Percentiles rank a stretch among this genome's conserved stretches.
These are phyloP conservation scores for Stenotaenia linearis DNA, from an alignment of 2,888 invertebrate species.

Conservation along the genomic window DNA sequence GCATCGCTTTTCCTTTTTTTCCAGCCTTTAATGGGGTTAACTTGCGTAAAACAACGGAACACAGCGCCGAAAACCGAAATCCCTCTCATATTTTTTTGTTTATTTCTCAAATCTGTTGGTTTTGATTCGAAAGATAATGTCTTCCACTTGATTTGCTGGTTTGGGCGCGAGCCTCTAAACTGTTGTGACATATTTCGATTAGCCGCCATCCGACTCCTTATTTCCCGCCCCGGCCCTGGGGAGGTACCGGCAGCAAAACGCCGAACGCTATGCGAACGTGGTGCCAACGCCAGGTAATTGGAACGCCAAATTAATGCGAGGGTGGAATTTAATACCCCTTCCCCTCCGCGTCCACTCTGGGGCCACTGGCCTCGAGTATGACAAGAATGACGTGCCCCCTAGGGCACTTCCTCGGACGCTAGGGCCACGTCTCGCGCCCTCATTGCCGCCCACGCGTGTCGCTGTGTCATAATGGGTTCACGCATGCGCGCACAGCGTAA, in stretches of 20 bases:
- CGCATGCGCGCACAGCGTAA: conserved; percentile 23
- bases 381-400: conserved; percentile 21
- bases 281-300: conserved; percentile 13
- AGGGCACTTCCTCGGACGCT: conserved; percentile 26
- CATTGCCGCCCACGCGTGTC: conserved; percentile 26
- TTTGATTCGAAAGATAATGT: neutral
- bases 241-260: conserved; percentile 8
- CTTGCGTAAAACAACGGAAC: too few relatives aligned
- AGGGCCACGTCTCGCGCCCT: conserved; percentile 10
- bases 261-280: conserved; percentile 19
- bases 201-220: conserved; percentile 21
- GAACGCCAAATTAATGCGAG: conserved; percentile 4
- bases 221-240: conserved; percentile 23
- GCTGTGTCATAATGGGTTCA: conserved; percentile 23
- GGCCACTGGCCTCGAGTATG: conserved; percentile 23
- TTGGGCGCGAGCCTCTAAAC: neutral
- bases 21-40: too few relatives aligned
- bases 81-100: neutral
- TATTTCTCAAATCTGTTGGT: neutral
- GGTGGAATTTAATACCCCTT: conserved; percentile 12
- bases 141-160: neutral
- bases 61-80: too few relatives aligned
- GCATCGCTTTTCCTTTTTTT: neutral
- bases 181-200: conserved; percentile 26
- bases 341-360: neutral